Conservation (phyloP, 2,888 invertebrate genomes). For the Cremastinae sp. region DNA sequence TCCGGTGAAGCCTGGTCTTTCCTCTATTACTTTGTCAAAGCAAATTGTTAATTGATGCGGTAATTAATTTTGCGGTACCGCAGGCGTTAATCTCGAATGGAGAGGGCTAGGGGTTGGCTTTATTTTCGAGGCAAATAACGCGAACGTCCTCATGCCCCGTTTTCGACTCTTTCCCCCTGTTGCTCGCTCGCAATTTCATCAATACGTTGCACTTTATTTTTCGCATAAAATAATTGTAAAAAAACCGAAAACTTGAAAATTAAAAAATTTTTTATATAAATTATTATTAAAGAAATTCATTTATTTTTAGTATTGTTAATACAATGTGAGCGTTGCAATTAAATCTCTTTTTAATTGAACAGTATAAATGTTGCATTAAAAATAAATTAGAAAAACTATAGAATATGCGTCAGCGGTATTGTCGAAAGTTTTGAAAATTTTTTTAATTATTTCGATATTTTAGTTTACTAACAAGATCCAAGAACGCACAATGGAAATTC, state of each 20-base stretch:
- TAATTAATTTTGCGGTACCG: constrained; percentile 73
- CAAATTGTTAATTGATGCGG: constrained; percentile 74
- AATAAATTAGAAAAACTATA: too few species aligned
- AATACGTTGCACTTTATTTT: constrained; percentile 33
- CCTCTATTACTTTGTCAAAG: constrained; percentile 68
- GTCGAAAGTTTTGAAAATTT: too few species aligned
- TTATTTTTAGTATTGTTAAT: too few species aligned
- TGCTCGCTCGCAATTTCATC: constrained; percentile 48
- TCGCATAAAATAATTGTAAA: background rate
- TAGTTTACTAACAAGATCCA: too few species aligned
- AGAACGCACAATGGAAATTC: too few species aligned
- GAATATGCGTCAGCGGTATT: too few species aligned
- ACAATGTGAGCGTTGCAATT: too few species aligned
- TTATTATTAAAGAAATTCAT: too few species aligned
- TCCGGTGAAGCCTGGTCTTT: background rate
- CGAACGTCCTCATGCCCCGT: constrained; percentile 31
- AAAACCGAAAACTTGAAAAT: background rate
- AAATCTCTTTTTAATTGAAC: too few species aligned
- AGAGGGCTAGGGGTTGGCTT: constrained; percentile 15
- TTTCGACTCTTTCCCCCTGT: constrained; percentile 41
- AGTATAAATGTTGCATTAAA: too few species aligned
- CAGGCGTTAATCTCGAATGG: constrained; percentile 54
- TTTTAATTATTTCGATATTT: too few species aligned
- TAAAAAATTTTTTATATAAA: too few species aligned
- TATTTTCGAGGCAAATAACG: constrained; percentile 10